Conservation (phyloP, 2,113 vertebrate species). For the Melanerpes formicivorus region DNA sequence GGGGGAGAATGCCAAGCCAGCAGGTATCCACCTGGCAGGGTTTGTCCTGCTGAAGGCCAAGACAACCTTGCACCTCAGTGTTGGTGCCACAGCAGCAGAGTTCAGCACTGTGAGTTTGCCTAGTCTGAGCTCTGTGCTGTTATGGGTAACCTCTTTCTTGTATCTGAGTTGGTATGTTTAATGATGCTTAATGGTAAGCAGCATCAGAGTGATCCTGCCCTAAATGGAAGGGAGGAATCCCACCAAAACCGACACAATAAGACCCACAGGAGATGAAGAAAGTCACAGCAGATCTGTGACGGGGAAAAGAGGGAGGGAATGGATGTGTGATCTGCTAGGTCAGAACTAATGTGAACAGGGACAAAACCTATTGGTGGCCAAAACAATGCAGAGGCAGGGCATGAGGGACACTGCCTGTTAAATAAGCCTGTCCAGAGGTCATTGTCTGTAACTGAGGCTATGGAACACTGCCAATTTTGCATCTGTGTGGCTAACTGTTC, state of each 20-base stretch:
- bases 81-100: not conserved
- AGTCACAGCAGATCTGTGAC: accelerated
- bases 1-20: not conserved
- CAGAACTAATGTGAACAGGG: not conserved
- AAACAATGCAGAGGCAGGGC: not conserved
- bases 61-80: not conserved
- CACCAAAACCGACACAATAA: not conserved
- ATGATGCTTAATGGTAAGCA: not conserved
- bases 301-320: not conserved
- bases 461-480: not conserved
- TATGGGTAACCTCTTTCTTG: not conserved
- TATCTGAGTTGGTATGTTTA: accelerated
- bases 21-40: not conserved
- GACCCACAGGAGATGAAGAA: not conserved
- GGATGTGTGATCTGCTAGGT: not conserved
- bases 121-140: not conserved
- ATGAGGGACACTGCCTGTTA: not conserved
- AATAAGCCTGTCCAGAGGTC: not conserved
- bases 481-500: not conserved
- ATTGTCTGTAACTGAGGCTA: not conserved
- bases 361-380: not conserved
- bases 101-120: not conserved
- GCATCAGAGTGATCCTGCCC: not conserved
- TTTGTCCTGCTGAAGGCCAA: not conserved
- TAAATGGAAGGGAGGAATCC: not conserved